Conservation (phyloP, 2,113 vertebrate genomes). For the Cromileptes altivelis region DNA sequence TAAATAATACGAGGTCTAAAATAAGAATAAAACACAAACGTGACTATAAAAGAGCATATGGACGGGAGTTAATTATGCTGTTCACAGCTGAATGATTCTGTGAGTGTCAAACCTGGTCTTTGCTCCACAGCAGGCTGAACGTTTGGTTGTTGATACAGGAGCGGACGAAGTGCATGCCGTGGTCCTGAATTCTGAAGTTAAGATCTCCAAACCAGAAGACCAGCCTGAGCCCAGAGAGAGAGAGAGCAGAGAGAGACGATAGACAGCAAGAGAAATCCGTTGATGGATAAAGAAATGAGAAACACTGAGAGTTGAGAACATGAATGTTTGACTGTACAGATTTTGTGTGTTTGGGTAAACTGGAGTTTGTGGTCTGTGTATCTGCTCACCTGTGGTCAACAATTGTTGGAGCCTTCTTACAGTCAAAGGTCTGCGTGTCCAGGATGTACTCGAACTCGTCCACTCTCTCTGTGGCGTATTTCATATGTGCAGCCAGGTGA, state of each 20-base stretch:
- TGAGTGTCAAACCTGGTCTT: conserved; percentile 90
- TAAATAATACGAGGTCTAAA: too few species aligned
- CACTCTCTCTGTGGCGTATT: conserved; percentile 90
- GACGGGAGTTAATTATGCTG: not conserved
- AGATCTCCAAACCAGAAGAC: conserved; percentile 98
- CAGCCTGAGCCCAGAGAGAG: conserved; percentile 81
- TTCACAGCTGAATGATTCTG: not conserved
- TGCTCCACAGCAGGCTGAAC: conserved; percentile 92
- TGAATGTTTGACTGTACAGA: not conserved
- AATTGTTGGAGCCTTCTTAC: conserved; percentile 78
- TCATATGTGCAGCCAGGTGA: conserved; percentile 93
- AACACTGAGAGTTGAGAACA: not conserved
- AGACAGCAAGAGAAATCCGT: not conserved
- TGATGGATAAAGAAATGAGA: not conserved
- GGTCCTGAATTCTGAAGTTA: conserved; percentile 96
- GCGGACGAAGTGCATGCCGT: conserved; percentile 92
- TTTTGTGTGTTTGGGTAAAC: not conserved
- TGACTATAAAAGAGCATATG: not conserved
- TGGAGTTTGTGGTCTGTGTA: not conserved
- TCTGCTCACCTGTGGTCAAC: conserved; percentile 92
- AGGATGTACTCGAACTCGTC: conserved; percentile 94
- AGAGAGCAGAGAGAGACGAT: not conserved
- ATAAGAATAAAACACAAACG: too few species aligned
- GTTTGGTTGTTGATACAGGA: conserved; percentile 87
- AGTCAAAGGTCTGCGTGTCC: conserved; percentile 88